Percentiles rank a stretch among this genome's conserved stretches.
phyloP scores from a whole-genome alignment of 2,888 invertebrate species.

The Candidula unifasciata region DNA sequence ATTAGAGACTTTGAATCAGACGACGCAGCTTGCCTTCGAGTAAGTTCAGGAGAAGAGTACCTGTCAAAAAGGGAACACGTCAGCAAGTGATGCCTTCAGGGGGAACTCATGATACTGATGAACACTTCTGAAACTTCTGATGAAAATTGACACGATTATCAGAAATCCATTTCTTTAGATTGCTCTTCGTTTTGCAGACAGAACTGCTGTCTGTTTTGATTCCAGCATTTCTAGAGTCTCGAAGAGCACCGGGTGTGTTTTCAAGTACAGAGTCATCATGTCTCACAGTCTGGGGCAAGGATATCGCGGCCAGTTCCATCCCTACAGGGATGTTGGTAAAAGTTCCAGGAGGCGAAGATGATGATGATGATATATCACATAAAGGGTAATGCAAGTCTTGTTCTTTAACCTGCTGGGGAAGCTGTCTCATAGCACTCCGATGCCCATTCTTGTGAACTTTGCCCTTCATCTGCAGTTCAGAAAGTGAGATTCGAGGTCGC shows the following conservation, averaged over 20 bases:
- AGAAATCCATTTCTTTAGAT: neutral
- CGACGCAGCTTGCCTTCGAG: too few species aligned
- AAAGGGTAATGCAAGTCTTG: neutral
- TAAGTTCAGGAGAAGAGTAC: too few species aligned
- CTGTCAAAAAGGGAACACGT: neutral
- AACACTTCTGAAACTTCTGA: neutral
- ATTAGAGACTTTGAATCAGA: too few species aligned
- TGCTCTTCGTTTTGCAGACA: neutral
- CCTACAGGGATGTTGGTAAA: neutral
- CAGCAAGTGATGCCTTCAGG: neutral
- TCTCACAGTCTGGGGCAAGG: neutral
- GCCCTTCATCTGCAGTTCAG: slow-evolving; percentile 19
- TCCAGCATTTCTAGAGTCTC: neutral
- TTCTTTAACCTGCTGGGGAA: neutral
- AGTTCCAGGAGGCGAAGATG: slow-evolving; percentile 16
- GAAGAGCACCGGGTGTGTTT: neutral
- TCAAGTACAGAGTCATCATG: neutral
- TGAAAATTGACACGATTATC: neutral
- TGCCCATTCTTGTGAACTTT: neutral
- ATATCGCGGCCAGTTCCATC: neutral
- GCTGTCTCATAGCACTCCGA: neutral
- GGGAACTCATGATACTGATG: neutral
- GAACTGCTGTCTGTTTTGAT: neutral
- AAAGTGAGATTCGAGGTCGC: slow-evolving; percentile 18
- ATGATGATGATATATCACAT: slow-evolving; percentile 29